Conservation (phyloP, 1,140 invertebrate genomes). For the Thereuonema tuberculata region DNA sequence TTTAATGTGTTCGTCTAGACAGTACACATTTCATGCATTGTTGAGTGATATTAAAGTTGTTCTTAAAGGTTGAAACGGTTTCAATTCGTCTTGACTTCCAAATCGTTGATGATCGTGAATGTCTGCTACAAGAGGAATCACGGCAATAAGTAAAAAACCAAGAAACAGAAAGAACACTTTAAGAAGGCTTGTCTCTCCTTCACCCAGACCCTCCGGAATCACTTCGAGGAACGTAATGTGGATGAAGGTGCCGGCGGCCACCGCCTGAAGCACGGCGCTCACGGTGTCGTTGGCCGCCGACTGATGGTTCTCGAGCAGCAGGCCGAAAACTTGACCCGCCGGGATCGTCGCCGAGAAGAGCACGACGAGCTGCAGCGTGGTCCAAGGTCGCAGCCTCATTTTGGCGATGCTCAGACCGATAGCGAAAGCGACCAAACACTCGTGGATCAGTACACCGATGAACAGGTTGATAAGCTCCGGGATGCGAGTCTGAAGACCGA, state of each 20-base stretch:
- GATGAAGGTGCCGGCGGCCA: constrained; percentile 34
- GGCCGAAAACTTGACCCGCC: constrained; percentile 31
- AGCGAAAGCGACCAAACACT: constrained; percentile 33
- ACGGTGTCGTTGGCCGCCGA: constrained; percentile 14
- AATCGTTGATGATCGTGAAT: too few relatives aligned
- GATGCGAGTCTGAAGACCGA: constrained; percentile 29
- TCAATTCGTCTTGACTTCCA: too few relatives aligned
- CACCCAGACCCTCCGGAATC: constrained; percentile 26
- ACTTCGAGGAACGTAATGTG: constrained; percentile 34
- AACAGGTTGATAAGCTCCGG: constrained; percentile 29
- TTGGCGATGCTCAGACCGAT: constrained; percentile 30
- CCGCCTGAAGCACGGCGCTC: constrained; percentile 29
- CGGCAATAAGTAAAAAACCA: constrained; percentile 21
- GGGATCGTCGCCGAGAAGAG: constrained; percentile 29
- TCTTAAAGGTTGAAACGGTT: too few relatives aligned
- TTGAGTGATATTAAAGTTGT: too few relatives aligned
- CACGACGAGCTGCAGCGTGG: constrained; percentile 23
- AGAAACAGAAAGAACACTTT: constrained; percentile 24
- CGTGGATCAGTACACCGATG: constrained; percentile 32
- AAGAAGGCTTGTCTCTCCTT: constrained; percentile 13
- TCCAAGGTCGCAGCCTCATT: constrained; percentile 20
- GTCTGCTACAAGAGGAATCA: neutral
- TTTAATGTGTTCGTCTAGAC: too few relatives aligned
- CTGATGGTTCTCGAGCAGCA: constrained; percentile 23
- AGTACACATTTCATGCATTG: too few relatives aligned